Evolutionary conservation across 2,797 vertebrate species (phyloP).

Genomic region (Acridotheres tristis): DNA sequence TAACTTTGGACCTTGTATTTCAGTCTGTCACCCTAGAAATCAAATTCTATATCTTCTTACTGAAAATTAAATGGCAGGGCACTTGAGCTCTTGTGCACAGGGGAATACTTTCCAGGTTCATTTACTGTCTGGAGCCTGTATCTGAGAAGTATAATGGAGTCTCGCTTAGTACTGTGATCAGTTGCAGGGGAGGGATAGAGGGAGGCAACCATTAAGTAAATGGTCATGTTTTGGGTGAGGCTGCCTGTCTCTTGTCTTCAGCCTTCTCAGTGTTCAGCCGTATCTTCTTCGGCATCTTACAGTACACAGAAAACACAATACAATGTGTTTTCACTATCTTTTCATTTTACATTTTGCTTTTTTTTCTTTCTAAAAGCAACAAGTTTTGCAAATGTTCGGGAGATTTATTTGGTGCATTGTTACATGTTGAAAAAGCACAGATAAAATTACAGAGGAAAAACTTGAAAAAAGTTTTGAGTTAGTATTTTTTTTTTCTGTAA

Average conservation of each 20-base stretch:
- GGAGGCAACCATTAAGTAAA: slow-evolving; percentile 25
- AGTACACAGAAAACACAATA: not conserved
- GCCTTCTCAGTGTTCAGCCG: not conserved
- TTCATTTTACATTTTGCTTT: not conserved
- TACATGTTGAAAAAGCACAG: not conserved
- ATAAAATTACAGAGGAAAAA: not conserved
- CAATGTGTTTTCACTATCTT: not conserved
- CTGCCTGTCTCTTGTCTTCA: not conserved
- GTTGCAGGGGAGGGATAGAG: not conserved
- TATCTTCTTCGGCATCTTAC: not conserved
- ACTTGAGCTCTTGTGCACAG: not conserved
- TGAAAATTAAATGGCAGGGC: not conserved
- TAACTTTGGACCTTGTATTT: not conserved
- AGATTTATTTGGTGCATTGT: not conserved
- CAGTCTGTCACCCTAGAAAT: not conserved
- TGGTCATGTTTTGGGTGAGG: slow-evolving; percentile 6
- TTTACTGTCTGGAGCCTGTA: not conserved
- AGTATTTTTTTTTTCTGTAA: not conserved
- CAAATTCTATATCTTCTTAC: not conserved
- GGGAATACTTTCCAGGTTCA: not conserved
- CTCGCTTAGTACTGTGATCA: not conserved
- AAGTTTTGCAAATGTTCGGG: not conserved
- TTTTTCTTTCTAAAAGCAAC: not conserved
- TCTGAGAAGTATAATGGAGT: not conserved
- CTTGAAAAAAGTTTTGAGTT: not conserved